These are phyloP conservation scores for Chiloscyllium punctatum DNA, from an alignment of 2,797 vertebrate species.

Conservation along the genomic window DNA sequence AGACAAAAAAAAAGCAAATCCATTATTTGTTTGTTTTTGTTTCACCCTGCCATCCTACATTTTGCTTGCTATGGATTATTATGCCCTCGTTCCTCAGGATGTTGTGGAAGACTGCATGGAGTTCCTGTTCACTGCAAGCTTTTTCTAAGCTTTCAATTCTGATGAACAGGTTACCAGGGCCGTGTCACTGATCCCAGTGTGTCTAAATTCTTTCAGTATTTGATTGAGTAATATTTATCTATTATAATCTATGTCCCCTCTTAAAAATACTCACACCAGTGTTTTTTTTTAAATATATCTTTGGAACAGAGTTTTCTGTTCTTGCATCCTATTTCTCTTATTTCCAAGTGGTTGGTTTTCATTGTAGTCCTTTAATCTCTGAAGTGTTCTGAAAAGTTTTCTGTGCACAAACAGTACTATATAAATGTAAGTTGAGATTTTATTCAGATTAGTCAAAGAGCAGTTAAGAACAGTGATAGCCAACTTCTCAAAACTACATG, in stretches of 20 bases:
- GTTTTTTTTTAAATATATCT: neutral
- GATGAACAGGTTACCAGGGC: neutral
- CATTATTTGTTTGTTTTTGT: neutral
- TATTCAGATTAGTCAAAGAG: neutral
- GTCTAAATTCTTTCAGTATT: neutral
- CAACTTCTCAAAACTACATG: neutral
- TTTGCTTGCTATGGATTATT: neutral
- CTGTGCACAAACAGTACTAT: neutral
- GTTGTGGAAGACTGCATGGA: neutral
- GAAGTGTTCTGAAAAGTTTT: neutral
- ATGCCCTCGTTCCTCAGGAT: neutral
- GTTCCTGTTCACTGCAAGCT: neutral
- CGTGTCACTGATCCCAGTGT: neutral
- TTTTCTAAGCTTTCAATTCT: neutral
- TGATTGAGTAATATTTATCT: neutral
- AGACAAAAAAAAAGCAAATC: neutral
- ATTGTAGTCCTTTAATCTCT: neutral
- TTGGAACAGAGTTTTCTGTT: neutral
- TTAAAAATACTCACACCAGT: neutral
- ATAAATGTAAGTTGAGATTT: neutral
- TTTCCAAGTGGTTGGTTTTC: neutral
- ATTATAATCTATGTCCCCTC: neutral
- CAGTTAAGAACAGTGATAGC: neutral
- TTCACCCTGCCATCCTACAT: neutral
- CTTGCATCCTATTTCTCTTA: neutral